phyloP scores from a whole-genome alignment of 2,888 invertebrate genomes.

The Imbricaverruca yamaguchii region DNA sequence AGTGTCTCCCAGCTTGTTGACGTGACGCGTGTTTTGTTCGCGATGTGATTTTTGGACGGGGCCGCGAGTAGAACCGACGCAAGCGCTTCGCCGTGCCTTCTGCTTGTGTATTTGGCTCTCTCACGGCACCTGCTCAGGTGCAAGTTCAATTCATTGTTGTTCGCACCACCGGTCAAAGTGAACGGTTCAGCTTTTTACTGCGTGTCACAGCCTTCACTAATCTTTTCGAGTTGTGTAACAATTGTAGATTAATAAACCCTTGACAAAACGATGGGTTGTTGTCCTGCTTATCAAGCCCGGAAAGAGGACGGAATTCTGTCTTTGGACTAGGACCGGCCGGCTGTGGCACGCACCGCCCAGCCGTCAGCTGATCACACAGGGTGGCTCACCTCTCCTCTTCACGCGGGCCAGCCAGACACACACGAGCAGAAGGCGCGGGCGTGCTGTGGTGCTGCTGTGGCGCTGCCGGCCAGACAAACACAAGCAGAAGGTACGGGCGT shows the following conservation, averaged over 20 bases:
- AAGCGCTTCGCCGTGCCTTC: slow-evolving; percentile 6
- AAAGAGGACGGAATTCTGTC: neutral
- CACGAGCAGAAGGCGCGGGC: neutral
- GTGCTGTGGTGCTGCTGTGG: too few relatives aligned
- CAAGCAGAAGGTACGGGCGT: slow-evolving; percentile 10
- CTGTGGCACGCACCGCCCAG: neutral
- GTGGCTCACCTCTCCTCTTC: neutral
- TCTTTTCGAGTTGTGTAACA: neutral
- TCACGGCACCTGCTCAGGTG: neutral
- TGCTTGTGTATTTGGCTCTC: slow-evolving; percentile 6
- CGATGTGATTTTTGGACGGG: too few relatives aligned
- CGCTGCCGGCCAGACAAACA: neutral
- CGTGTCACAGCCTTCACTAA: neutral
- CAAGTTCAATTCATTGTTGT: neutral
- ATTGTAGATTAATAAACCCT: neutral
- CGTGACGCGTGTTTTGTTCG: too few relatives aligned
- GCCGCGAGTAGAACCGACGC: neutral
- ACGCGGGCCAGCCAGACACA: neutral
- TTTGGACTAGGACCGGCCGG: neutral
- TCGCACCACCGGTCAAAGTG: neutral
- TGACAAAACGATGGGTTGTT: too few relatives aligned
- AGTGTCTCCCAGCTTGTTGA: too few relatives aligned
- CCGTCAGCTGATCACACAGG: too few relatives aligned
- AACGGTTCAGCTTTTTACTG: neutral
- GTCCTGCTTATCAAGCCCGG: neutral